Base-by-base conservation (phyloP, 2,797 vertebrate species). In the Ctenochaetus hawaiiensis region DNA sequence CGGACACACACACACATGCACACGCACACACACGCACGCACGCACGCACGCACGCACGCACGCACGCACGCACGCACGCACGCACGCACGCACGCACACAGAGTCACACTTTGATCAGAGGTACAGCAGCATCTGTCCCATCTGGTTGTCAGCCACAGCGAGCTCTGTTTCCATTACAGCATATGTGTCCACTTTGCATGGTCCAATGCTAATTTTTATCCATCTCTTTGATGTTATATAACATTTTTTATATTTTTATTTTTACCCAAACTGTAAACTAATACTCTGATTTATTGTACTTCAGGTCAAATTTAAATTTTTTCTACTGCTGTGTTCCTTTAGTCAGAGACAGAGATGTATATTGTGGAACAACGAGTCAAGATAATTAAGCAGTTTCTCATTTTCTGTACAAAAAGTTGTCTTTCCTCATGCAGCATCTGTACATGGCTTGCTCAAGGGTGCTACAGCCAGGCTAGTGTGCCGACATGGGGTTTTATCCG, bases 61-160 rank as follows among this genome's bases (percentile, higher is more conserved):
- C 47, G 23, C 52, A 64, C 45, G 20, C 71, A 51, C 59, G 45
- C 72, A 62, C 70, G 58, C 69, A 75, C 76, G 60, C 64, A 72
- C 72, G 63, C 81, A 78, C 62, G 48, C 59, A 67, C 70, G 39
- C 66, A 61, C 47, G 56, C 61, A 62, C 48, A 41, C 49, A 67
- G 1, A 61, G 22, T 56, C 78, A 59, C 47, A 49, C 86, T 92
- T 92, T 91, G 91, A 93, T 92, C 73, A 77, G 52, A 70, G 80
- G 59, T 71, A 61, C 64, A 60, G 74, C 75, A 30, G 72, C 84
- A 80, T 89, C 84, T 83, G 77, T 82, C 77, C 83, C 87, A 85
- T 83, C 78, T 87, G 90, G 39, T 41, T 49, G 61, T 74, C 75
- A 77, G 76, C 67, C 72, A 70, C 72, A 61, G 64, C 14, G 30